phyloP scores from a whole-genome alignment of 2,113 vertebrate species.

The Lampris incognitus region DNA sequence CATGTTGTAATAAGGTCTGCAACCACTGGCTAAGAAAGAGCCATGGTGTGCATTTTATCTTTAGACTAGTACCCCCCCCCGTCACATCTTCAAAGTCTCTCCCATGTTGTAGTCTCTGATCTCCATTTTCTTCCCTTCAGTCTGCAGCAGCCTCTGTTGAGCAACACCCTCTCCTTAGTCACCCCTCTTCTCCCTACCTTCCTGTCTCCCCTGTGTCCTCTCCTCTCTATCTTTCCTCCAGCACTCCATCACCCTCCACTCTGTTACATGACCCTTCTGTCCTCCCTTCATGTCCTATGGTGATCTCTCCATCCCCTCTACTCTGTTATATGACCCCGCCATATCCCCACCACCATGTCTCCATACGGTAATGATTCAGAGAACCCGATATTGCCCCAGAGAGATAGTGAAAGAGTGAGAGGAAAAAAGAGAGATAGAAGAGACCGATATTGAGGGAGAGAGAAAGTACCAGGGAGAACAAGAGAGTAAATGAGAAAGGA shows the following conservation, averaged over 20 bases:
- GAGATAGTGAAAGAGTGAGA: constrained; percentile 22
- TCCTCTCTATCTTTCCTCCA: neutral
- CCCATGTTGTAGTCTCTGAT: neutral
- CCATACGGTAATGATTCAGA: constrained; percentile 62
- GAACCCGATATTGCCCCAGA: constrained; percentile 73
- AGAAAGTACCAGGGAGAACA: neutral
- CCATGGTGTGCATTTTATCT: too few species aligned
- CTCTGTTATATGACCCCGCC: constrained; percentile 25
- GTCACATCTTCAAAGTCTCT: too few species aligned
- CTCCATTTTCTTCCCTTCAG: constrained; percentile 1
- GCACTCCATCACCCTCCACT: neutral
- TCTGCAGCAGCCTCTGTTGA: neutral
- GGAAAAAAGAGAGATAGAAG: constrained; percentile 7
- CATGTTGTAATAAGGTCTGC: too few species aligned
- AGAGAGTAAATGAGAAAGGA: neutral
- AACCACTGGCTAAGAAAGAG: too few species aligned
- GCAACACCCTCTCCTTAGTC: neutral
- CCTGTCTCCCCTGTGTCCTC: neutral
- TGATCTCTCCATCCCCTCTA: neutral
- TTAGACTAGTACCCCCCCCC: too few species aligned
- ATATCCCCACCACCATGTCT: constrained; percentile 45
- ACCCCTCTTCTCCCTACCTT: neutral
- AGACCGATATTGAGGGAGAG: neutral
- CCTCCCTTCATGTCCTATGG: constrained; percentile 1
- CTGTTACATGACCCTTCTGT: too few species aligned